Evolutionary conservation across 2,888 invertebrate species (phyloP).

Genomic region (Sympetrum striolatum): DNA sequence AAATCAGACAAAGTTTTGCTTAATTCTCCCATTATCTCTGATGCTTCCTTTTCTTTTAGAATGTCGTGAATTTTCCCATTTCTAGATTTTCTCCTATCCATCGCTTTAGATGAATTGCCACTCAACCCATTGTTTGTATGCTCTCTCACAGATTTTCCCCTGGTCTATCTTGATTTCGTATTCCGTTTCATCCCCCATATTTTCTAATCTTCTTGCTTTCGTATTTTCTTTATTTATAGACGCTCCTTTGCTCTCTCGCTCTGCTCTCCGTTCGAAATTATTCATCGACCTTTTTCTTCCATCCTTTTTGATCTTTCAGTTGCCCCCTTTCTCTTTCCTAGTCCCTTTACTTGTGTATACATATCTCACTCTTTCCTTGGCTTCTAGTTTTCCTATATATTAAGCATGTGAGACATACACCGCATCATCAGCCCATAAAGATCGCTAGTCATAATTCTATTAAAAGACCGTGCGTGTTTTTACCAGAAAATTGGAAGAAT

Average conservation of each 20-base stretch:
- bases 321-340: not conserved
- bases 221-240: not conserved
- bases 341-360: not conserved
- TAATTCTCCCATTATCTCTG: not conserved
- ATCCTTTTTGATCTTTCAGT: not conserved
- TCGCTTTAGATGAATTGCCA: not conserved
- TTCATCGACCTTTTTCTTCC: not conserved
- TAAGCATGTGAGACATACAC: not conserved
- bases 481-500: not conserved
- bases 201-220: not conserved
- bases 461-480: conserved; percentile 42
- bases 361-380: not conserved
- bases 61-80: not conserved
- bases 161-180: not conserved
- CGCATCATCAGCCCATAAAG: not conserved
- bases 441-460: not conserved
- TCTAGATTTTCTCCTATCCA: not conserved
- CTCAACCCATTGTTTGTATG: not conserved
- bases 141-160: not conserved
- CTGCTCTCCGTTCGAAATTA: not conserved
- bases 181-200: not conserved
- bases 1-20: not conserved
- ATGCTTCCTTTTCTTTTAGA: not conserved
- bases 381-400: not conserved
- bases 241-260: not conserved